phyloP scores from a whole-genome alignment of 2,113 vertebrate genomes.

The Pandion haliaetus region DNA sequence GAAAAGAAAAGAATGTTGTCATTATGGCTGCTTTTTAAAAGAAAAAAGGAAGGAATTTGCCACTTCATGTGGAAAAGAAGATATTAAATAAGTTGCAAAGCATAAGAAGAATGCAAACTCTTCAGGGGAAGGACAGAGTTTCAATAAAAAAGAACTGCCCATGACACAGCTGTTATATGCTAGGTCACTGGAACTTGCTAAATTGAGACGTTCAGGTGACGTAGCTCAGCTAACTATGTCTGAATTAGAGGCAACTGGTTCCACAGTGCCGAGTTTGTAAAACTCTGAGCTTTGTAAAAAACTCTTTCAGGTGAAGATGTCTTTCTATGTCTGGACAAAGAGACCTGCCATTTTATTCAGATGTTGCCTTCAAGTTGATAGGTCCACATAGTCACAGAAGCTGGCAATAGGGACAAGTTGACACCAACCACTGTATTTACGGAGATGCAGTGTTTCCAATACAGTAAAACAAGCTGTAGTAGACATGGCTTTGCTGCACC shows the following conservation, averaged over 20 bases:
- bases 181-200: not conserved
- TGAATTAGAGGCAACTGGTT: not conserved
- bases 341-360: not conserved
- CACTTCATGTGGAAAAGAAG: not conserved
- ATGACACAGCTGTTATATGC: not conserved
- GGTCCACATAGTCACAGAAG: not conserved
- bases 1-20: not conserved
- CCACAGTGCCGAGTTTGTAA: not conserved
- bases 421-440: not conserved
- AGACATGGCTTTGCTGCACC: not conserved
- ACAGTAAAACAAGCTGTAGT: not conserved
- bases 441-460: not conserved
- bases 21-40: not conserved
- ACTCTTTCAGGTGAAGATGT: not conserved
- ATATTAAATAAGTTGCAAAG: not conserved
- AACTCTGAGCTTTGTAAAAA: not conserved
- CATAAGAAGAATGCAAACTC: not conserved
- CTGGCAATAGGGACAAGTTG: not conserved
- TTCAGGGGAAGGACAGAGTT: not conserved
- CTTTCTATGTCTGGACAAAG: not conserved
- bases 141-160: not conserved
- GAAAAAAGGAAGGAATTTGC: not conserved
- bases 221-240: not conserved
- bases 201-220: not conserved
- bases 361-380: not conserved